phyloP scores from a whole-genome alignment of 2,797 vertebrate genomes.

The Anguilla pacifica region DNA sequence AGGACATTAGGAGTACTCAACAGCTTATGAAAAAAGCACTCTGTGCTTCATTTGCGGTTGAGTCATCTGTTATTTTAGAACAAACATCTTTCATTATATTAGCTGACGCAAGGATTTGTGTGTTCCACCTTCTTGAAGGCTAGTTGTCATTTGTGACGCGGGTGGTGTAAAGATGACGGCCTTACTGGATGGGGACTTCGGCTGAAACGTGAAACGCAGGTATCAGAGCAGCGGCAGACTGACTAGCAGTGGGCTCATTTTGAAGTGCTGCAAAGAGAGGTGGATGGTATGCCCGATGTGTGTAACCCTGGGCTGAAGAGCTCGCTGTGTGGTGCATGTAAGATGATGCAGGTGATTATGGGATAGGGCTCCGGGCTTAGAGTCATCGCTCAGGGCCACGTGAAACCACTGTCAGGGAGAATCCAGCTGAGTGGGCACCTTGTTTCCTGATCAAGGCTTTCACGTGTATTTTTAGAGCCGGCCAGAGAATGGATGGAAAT shows the following conservation, averaged over 20 bases:
- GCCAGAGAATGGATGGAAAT: conserved; percentile 9
- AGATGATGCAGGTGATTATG: background rate
- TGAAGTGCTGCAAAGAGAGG: background rate
- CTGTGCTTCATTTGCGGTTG: background rate
- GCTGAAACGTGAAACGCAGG: background rate
- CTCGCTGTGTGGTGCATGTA: background rate
- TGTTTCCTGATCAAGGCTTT: background rate
- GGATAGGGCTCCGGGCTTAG: background rate
- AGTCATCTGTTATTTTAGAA: conserved; percentile 4
- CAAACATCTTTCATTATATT: background rate
- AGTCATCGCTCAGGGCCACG: background rate
- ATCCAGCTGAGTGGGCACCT: conserved; percentile 14
- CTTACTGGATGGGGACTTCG: background rate
- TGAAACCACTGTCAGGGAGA: background rate
- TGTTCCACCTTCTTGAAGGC: background rate
- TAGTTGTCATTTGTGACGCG: background rate
- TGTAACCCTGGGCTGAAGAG: background rate
- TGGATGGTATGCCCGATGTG: background rate
- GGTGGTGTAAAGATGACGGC: background rate
- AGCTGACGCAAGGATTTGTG: background rate
- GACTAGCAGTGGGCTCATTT: background rate
- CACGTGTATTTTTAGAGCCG: background rate
- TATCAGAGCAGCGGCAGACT: background rate
- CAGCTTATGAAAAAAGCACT: background rate
- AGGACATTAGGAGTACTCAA: background rate